Evolutionary conservation across 2,797 vertebrate species (phyloP).

Genomic region (Sebastes minor): DNA sequence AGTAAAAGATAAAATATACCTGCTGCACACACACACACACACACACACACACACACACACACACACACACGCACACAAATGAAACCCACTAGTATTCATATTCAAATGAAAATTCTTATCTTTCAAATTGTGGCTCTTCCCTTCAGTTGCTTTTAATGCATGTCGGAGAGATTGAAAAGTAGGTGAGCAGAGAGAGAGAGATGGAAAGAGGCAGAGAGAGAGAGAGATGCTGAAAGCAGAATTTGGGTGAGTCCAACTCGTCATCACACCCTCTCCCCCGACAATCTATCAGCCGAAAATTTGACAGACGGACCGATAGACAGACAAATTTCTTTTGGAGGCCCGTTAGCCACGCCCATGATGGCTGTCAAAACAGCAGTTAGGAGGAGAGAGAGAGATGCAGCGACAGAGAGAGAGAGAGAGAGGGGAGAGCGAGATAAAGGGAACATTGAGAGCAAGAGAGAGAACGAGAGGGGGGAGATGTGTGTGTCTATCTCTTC

Average conservation of each 20-base stretch:
- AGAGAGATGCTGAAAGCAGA: slow-evolving; percentile 46
- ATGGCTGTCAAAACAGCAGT: slow-evolving; percentile 84
- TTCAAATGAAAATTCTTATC: slow-evolving; percentile 77
- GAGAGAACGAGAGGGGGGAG: slow-evolving; percentile 2
- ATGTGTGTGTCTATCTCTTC: slow-evolving; percentile 49
- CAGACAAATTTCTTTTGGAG: slow-evolving; percentile 67
- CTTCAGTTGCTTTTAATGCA: slow-evolving; percentile 69
- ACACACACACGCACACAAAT: slow-evolving; percentile 33
- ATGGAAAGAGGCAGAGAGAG: slow-evolving; percentile 30
- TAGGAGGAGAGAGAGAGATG: slow-evolving; percentile 57
- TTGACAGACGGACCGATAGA: slow-evolving; percentile 75
- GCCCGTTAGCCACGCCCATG: slow-evolving; percentile 68
- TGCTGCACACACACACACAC: slow-evolving; percentile 2
- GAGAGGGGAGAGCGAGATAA: slow-evolving; percentile 20
- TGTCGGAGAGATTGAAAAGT: slow-evolving; percentile 77
- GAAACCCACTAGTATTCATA: slow-evolving; percentile 72
- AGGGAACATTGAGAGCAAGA: slow-evolving; percentile 46
- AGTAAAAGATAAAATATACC: slow-evolving; percentile 50
- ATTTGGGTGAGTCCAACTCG: slow-evolving; percentile 59
- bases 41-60: slow-evolving; percentile 15
- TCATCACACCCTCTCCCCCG: slow-evolving; percentile 63
- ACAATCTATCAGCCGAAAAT: slow-evolving; percentile 79
- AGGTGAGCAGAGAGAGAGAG: slow-evolving; percentile 54
- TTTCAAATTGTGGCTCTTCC: slow-evolving; percentile 72
- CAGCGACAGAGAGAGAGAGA: slow-evolving; percentile 8